A percentile compares a stretch with the other conserved stretches of the same genome.
These are phyloP conservation scores for Trypoxylon attenuatum DNA, from an alignment of 2,888 invertebrate genomes.

Conservation along the genomic window DNA sequence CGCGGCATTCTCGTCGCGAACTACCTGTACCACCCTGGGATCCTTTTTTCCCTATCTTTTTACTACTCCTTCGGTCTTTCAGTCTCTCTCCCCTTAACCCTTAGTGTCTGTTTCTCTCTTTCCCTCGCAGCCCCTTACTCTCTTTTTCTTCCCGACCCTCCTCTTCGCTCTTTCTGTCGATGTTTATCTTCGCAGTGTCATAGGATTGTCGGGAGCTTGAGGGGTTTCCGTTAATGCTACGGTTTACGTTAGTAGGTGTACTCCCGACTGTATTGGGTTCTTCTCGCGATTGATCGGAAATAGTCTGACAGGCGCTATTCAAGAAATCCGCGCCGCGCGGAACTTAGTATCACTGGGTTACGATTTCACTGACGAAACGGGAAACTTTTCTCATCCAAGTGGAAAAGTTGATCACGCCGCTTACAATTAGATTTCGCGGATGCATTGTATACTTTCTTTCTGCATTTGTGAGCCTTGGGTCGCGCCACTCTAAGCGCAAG, in stretches of 20 bases:
- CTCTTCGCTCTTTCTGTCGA: background rate
- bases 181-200: background rate
- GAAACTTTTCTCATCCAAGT: background rate
- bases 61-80: too few species aligned
- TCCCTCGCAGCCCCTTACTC: background rate
- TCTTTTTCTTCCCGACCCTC: background rate
- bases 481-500: background rate
- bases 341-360: background rate
- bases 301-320: background rate
- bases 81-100: too few species aligned
- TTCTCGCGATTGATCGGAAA: background rate
- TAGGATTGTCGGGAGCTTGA: constrained; percentile 12
- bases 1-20: background rate
- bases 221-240: constrained; percentile 44
- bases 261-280: background rate
- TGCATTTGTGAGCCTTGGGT: background rate
- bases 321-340: background rate
- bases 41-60: too few species aligned
- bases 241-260: constrained; percentile 22
- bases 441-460: too few species aligned
- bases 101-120: too few species aligned
- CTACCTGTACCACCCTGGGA: too few species aligned
- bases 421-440: too few species aligned
- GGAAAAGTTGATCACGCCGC: too few species aligned
- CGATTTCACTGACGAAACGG: background rate